Percentiles rank a stretch among this genome's conserved stretches.
Evolutionary conservation across 2,113 vertebrate genomes (phyloP).

Genomic region (Australoheros scitulus): DNA sequence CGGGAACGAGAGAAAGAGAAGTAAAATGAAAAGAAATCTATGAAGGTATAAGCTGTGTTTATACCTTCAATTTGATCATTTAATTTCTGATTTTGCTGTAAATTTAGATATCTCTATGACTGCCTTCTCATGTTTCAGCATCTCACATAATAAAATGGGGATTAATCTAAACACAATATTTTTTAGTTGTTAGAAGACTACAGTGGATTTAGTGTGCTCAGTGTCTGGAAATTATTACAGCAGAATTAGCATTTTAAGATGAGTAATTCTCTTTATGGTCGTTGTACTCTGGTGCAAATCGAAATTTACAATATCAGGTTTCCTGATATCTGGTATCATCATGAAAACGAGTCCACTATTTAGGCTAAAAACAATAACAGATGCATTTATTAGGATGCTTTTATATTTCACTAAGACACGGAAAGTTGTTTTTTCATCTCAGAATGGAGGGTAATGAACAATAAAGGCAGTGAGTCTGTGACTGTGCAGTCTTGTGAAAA

Average conservation of each 20-base stretch:
- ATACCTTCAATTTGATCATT: background rate
- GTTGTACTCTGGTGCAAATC: background rate
- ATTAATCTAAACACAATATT: background rate
- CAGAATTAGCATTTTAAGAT: conserved; percentile 14
- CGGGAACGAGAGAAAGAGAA: background rate
- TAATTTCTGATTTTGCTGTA: background rate
- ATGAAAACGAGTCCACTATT: background rate
- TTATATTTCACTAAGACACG: background rate
- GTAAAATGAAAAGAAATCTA: background rate
- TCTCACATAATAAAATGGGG: background rate
- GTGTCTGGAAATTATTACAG: background rate
- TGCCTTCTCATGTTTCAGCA: background rate
- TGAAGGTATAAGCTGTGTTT: background rate
- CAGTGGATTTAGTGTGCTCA: background rate
- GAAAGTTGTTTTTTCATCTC: background rate
- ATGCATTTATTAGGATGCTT: background rate
- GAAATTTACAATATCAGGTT: background rate
- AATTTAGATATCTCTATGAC: background rate
- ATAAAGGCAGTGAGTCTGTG: background rate
- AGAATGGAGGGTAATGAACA: background rate
- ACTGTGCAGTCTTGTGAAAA: too few species aligned
- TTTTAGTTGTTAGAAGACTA: background rate
- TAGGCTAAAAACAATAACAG: background rate
- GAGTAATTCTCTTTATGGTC: conserved; percentile 5
- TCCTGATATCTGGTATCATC: background rate